These are phyloP conservation scores for Petromus typicus DNA, from an alignment of 2,113 vertebrate genomes.

Conservation along the genomic window DNA sequence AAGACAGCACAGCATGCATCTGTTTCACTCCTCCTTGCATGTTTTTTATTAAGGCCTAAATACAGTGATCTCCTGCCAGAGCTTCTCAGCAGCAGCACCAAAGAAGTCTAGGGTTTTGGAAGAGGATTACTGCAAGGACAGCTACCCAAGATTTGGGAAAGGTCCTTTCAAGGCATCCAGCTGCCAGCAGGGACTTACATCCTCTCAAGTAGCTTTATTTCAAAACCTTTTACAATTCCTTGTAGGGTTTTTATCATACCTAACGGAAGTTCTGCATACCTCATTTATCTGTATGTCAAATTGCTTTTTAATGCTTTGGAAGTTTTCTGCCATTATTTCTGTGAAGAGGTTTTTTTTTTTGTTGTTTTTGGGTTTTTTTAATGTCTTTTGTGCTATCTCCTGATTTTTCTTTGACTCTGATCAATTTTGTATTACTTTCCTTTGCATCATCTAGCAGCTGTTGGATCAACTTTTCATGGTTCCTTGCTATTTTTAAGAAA, in stretches of 20 bases:
- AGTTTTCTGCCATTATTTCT: neutral
- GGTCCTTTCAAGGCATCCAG: neutral
- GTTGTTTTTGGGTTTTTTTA: neutral
- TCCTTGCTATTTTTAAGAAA: too few species aligned
- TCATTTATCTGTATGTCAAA: neutral
- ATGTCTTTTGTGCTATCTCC: neutral
- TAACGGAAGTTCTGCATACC: neutral
- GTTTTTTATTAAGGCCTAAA: neutral
- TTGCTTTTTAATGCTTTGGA: neutral
- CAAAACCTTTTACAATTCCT: too few species aligned
- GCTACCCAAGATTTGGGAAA: neutral
- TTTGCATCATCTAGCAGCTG: neutral
- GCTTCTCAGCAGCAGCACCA: neutral
- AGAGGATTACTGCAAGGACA: neutral
- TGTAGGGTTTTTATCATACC: neutral
- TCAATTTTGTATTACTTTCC: neutral
- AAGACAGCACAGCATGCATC: neutral
- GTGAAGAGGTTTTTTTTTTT: neutral
- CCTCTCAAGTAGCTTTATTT: neutral
- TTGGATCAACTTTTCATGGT: neutral
- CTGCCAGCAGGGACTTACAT: neutral
- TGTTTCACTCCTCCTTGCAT: neutral
- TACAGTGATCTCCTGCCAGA: neutral
- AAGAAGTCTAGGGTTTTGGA: neutral
- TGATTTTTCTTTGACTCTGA: neutral